Evolutionary conservation across 2,113 vertebrate genomes (phyloP).

Genomic region (Acrocephalus arundinaceus): DNA sequence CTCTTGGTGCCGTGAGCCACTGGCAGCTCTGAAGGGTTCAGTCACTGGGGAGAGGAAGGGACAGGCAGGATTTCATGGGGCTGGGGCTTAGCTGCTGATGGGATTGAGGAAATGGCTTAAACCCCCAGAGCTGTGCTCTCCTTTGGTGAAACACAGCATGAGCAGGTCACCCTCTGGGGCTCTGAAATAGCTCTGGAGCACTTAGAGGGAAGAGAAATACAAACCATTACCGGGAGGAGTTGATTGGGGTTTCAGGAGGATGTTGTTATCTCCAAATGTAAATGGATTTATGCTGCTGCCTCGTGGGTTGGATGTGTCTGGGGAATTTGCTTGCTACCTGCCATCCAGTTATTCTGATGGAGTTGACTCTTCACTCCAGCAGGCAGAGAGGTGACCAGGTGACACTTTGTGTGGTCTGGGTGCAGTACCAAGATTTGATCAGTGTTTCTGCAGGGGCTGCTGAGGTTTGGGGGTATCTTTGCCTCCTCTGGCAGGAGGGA

Average conservation of each 20-base stretch:
- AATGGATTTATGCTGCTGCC: not conserved
- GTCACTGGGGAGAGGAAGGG: not conserved
- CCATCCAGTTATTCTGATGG: fast-evolving
- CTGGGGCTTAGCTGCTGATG: not conserved
- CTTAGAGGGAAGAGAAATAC: not conserved
- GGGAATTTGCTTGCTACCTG: not conserved
- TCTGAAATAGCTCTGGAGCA: not conserved
- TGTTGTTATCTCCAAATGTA: not conserved
- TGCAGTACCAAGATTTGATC: not conserved
- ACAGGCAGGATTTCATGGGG: not conserved
- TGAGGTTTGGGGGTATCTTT: not conserved
- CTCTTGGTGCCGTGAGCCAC: not conserved
- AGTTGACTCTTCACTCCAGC: not conserved
- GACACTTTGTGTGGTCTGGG: not conserved
- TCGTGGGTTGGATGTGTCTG: not conserved
- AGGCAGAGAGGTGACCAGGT: not conserved
- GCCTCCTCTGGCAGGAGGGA: not conserved
- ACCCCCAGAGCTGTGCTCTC: not conserved
- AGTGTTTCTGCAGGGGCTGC: not conserved
- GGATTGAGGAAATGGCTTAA: not conserved
- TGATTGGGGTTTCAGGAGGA: not conserved
- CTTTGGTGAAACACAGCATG: not conserved
- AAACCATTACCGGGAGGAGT: not conserved
- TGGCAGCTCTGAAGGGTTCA: not conserved
- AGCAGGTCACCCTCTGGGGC: not conserved